Conservation (phyloP, 2,888 invertebrate species). For the Scaptomyza flava region DNA sequence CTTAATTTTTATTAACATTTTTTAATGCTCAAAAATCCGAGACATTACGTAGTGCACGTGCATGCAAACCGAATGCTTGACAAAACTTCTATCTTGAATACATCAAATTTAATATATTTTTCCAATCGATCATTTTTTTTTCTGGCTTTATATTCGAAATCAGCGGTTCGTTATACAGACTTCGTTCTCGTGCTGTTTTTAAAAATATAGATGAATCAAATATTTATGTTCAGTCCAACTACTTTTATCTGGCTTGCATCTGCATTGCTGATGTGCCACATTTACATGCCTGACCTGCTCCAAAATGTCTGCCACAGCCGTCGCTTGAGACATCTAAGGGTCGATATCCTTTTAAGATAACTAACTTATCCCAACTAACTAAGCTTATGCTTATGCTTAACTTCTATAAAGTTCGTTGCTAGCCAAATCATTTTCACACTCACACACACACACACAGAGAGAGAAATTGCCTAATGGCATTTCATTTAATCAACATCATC, state of each 20-base stretch:
- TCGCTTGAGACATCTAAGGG: slow-evolving; percentile 6
- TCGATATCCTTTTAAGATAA: slow-evolving; percentile 40
- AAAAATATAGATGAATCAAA: no score
- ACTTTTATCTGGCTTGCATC: slow-evolving; percentile 1
- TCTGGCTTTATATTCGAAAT: no score
- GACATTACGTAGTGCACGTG: no score
- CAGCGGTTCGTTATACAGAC: no score
- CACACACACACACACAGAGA: neutral
- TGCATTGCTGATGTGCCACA: slow-evolving; percentile 22
- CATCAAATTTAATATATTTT: no score
- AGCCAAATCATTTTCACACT: slow-evolving; percentile 1
- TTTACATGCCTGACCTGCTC: slow-evolving; percentile 13
- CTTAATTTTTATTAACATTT: no score
- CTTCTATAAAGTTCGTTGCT: slow-evolving; percentile 1
- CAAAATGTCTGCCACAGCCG: neutral
- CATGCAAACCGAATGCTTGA: no score
- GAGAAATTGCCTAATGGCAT: slow-evolving; percentile 41
- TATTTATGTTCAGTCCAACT: neutral
- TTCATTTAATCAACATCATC: slow-evolving; percentile 44
- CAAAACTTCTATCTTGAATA: no score
- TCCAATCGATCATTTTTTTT: no score
- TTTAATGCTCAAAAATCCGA: no score
- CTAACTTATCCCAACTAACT: neutral
- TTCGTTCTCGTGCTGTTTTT: no score
- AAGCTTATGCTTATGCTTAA: slow-evolving; percentile 1